These are phyloP conservation scores for Glossophaga mutica DNA, from an alignment of 2,797 vertebrate genomes.

Conservation along the genomic window DNA sequence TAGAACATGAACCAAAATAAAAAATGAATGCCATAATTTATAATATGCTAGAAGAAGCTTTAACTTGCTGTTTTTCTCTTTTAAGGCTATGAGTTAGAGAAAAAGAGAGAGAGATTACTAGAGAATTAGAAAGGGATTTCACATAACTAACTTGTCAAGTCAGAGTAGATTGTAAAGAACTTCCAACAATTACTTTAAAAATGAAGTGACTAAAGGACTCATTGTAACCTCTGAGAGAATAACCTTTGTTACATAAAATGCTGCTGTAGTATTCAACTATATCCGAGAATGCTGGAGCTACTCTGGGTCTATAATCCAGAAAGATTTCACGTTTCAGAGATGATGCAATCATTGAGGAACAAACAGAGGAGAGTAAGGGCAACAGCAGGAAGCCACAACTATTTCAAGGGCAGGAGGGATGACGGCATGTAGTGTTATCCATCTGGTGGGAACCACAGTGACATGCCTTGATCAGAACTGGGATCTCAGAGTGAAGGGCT, in stretches of 20 bases:
- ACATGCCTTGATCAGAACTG: not conserved
- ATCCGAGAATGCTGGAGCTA: not conserved
- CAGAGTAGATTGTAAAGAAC: not conserved
- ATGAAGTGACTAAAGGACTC: not conserved
- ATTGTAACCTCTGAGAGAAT: not conserved
- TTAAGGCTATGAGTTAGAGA: not conserved
- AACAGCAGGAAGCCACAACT: not conserved
- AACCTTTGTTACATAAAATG: not conserved
- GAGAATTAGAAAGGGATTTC: not conserved
- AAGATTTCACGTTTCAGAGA: not conserved
- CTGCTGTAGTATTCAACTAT: not conserved
- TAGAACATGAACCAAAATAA: not conserved
- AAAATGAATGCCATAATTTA: not conserved
- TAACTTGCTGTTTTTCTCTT: not conserved
- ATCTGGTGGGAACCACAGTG: not conserved
- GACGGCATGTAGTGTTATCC: not conserved
- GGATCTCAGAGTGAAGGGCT: not conserved
- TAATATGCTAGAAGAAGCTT: not conserved
- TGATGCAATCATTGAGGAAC: not conserved
- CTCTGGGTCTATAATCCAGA: not conserved
- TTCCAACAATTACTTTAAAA: not conserved
- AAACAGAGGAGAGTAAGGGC: not conserved
- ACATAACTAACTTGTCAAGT: not conserved
- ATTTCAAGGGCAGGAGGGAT: not conserved
- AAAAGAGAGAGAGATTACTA: not conserved